Evolutionary conservation across 2,888 invertebrate species (phyloP).

Genomic region (Dioctria linearis): DNA sequence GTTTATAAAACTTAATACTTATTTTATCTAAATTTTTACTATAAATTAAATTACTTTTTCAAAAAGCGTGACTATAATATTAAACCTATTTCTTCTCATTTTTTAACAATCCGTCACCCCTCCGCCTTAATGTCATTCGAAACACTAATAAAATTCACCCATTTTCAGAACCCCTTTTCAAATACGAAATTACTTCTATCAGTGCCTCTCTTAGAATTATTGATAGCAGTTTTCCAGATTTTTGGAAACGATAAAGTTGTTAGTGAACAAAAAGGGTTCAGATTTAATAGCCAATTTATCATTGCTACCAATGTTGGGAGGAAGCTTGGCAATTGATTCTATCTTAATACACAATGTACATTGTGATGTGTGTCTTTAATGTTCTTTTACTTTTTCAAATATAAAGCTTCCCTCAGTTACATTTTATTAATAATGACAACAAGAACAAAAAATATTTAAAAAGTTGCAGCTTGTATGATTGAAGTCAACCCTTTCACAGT

Average conservation of each 20-base stretch:
- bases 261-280: slow-evolving; percentile 7
- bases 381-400: background rate
- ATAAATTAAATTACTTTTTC: too few relatives aligned
- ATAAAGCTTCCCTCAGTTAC: background rate
- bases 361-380: background rate
- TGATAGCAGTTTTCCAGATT: slow-evolving; percentile 44
- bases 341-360: too few relatives aligned
- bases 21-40: too few relatives aligned
- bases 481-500: slow-evolving; percentile 33
- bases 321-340: slow-evolving; percentile 14
- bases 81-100: too few relatives aligned
- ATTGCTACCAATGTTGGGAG: background rate
- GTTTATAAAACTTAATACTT: too few relatives aligned
- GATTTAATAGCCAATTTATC: slow-evolving; percentile 30
- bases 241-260: slow-evolving; percentile 46
- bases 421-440: background rate
- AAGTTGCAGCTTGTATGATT: slow-evolving; percentile 26
- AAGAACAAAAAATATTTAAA: slow-evolving; percentile 7
- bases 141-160: slow-evolving; percentile 5
- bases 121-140: background rate
- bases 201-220: background rate
- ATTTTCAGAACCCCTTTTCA: background rate
- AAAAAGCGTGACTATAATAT: too few relatives aligned
- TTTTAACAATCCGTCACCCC: too few relatives aligned
- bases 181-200: background rate